Percentiles rank a stretch among this genome's conserved stretches.
phyloP scores from a whole-genome alignment of 1,140 invertebrate species.

The Nomia melanderi region DNA sequence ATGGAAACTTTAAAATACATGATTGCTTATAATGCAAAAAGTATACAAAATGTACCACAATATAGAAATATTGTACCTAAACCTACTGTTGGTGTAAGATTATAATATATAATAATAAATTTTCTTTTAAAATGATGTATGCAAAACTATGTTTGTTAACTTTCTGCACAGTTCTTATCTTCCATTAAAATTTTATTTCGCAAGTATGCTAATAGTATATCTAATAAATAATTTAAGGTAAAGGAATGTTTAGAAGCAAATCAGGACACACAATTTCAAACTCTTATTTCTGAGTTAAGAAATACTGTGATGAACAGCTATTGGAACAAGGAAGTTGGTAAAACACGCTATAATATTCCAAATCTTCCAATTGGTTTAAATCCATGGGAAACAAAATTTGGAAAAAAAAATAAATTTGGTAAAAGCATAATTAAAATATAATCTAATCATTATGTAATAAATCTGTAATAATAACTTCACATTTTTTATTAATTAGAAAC shows the following conservation, averaged over 20 bases:
- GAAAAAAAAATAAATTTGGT: constrained; percentile 43
- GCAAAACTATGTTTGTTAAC: too few species aligned
- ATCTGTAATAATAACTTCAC: neutral
- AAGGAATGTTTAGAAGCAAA: constrained; percentile 59
- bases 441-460: neutral
- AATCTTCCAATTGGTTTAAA: constrained; percentile 63
- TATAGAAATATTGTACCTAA: neutral
- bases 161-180: too few species aligned
- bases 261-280: constrained; percentile 53
- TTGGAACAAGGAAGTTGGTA: constrained; percentile 64
- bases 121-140: too few species aligned
- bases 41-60: neutral
- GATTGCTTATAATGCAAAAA: constrained; percentile 16
- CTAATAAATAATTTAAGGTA: constrained; percentile 36
- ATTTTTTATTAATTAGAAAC: constrained; percentile 11
- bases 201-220: neutral
- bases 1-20: constrained; percentile 22
- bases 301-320: constrained; percentile 62
- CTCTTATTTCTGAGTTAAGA: constrained; percentile 60
- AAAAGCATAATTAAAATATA: neutral
- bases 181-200: neutral
- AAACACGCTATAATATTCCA: constrained; percentile 48
- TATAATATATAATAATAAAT: neutral
- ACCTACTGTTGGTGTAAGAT: constrained; percentile 28
- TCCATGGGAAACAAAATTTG: constrained; percentile 60